A percentile compares a stretch with the other conserved stretches of the same genome.
Conservation (phyloP, 1,140 invertebrate genomes). For the Portunus trituberculatus region DNA sequence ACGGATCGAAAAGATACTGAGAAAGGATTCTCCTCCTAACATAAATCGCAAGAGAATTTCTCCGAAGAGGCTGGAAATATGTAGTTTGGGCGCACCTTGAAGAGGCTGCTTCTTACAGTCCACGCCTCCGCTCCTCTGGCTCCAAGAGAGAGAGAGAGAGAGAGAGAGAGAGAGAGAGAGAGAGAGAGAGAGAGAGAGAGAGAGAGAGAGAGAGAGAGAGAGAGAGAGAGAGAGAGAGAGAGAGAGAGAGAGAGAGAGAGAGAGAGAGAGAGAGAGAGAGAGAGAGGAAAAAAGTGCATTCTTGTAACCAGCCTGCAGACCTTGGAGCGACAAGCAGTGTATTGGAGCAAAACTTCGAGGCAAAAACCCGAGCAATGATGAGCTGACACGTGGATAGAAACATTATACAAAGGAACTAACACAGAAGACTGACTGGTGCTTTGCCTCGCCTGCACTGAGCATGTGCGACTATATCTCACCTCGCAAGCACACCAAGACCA, state of each 20-base stretch:
- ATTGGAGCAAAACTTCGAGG: neutral
- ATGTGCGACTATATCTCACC: no score
- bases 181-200: neutral
- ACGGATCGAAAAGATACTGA: neutral
- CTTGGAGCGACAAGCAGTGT: neutral
- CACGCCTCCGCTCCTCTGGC: neutral
- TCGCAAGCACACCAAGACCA: no score
- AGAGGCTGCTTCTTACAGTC: no score
- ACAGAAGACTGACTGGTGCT: neutral
- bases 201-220: neutral
- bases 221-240: neutral
- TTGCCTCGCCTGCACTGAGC: neutral
- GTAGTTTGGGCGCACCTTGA: no score
- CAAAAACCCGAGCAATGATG: neutral
- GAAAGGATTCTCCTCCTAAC: neutral
- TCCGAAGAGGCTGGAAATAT: no score
- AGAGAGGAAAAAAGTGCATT: neutral
- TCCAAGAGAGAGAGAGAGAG: neutral
- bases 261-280: neutral
- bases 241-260: neutral
- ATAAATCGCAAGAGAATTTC: neutral
- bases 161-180: neutral
- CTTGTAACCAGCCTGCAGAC: neutral
- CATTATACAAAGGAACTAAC: neutral
- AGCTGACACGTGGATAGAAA: neutral